Percentiles rank a stretch among this genome's conserved stretches.
These are phyloP conservation scores for Lumbricus terrestris DNA, from an alignment of 2,888 invertebrate species.

Conservation along the genomic window DNA sequence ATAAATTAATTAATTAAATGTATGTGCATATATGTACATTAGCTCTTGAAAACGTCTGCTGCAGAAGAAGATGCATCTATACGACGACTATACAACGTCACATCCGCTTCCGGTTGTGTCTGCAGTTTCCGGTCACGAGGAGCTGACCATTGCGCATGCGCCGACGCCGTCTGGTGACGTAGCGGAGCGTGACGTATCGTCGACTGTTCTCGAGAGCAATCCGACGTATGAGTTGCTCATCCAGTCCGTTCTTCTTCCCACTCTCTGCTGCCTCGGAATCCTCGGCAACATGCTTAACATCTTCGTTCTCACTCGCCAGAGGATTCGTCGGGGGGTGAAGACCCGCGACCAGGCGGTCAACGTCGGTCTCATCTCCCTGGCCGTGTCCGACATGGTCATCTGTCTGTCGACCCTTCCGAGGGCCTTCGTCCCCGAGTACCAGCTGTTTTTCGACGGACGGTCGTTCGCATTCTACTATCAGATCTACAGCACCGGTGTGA, in stretches of 20 bases:
- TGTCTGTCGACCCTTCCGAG: conserved; percentile 28
- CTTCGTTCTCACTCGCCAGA: conserved; percentile 25
- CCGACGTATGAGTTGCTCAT: background rate
- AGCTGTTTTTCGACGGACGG: conserved; percentile 20
- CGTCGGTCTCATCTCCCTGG: conserved; percentile 29
- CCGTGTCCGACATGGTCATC: conserved; percentile 34
- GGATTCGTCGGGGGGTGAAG: conserved; percentile 23
- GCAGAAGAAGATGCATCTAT: background rate
- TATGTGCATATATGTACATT: background rate
- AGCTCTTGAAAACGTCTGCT: background rate
- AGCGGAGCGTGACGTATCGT: background rate
- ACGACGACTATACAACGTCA: background rate
- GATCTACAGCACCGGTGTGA: conserved; percentile 46
- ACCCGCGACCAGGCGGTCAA: conserved; percentile 30
- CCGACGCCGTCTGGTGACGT: background rate
- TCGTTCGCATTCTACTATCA: conserved; percentile 26
- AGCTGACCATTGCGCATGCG: background rate
- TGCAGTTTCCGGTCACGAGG: background rate
- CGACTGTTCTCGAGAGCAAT: conserved; percentile 9
- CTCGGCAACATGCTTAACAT: conserved; percentile 34
- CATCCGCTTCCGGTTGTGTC: background rate
- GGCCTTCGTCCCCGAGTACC: conserved; percentile 20
- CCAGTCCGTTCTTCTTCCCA: background rate
- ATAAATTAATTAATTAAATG: too few relatives aligned
- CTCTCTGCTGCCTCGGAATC: conserved; percentile 14